Conservation (phyloP, 2,888 invertebrate species). For the Andrena marginata region DNA sequence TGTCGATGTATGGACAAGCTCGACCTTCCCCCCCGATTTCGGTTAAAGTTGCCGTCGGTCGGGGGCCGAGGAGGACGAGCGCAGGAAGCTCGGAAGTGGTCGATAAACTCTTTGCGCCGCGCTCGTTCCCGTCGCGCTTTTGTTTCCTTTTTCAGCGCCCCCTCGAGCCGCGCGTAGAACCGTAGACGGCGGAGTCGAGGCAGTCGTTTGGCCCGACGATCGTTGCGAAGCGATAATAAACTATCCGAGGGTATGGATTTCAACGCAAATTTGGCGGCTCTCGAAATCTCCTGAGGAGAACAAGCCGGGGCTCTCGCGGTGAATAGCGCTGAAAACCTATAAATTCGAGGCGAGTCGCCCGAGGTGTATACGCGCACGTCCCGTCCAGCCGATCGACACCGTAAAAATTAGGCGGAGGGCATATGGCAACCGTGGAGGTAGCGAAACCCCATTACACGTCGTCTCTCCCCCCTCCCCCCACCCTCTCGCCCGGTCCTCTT, state of each 20-base stretch:
- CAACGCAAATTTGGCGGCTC: slow-evolving; percentile 57
- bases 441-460: slow-evolving; percentile 74
- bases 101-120: slow-evolving; percentile 37
- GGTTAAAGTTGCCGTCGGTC: background rate
- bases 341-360: slow-evolving; percentile 67
- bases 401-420: slow-evolving; percentile 75
- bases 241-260: slow-evolving; percentile 58
- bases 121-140: background rate
- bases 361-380: slow-evolving; percentile 61
- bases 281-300: slow-evolving; percentile 44
- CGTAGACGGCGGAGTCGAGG: slow-evolving; percentile 44
- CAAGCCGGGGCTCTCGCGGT: slow-evolving; percentile 13
- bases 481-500: slow-evolving; percentile 9
- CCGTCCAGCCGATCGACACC: slow-evolving; percentile 70
- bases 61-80: background rate
- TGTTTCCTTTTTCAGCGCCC: slow-evolving; percentile 15
- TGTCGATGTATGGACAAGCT: background rate
- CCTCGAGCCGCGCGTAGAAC: background rate
- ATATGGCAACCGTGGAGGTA: slow-evolving; percentile 77
- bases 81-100: slow-evolving; percentile 25
- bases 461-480: slow-evolving; percentile 25
- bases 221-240: slow-evolving; percentile 58
- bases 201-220: slow-evolving; percentile 52
- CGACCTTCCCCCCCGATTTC: background rate
- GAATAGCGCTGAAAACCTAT: slow-evolving; percentile 68